These are phyloP conservation scores for Physeter macrocephalus DNA, from an alignment of 2,113 vertebrate species.

Conservation along the genomic window DNA sequence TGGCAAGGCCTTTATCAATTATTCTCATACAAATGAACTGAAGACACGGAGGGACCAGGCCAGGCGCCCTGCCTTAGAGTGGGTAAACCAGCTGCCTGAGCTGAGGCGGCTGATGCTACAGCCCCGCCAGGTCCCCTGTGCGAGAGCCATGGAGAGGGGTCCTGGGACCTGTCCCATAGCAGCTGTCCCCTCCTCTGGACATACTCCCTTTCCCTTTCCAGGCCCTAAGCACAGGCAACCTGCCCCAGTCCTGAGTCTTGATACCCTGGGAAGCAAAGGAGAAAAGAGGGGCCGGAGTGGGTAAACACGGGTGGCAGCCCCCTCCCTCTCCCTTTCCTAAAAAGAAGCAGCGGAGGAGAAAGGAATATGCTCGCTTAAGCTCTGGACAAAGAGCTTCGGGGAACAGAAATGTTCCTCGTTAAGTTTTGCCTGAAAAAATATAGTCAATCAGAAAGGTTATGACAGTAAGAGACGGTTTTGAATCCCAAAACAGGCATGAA, in stretches of 20 bases:
- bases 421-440: background rate
- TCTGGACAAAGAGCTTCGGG: background rate
- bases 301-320: accelerated
- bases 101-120: background rate
- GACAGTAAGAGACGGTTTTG: background rate
- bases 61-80: background rate
- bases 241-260: background rate
- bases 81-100: background rate
- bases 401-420: background rate
- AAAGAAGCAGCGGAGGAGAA: background rate
- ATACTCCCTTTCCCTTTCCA: background rate
- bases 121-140: background rate
- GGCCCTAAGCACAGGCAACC: background rate
- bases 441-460: background rate
- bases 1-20: background rate
- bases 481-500: background rate
- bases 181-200: background rate
- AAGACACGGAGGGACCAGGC: background rate
- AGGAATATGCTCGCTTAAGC: background rate
- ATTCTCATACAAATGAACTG: background rate
- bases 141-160: background rate
- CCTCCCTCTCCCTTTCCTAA: background rate
- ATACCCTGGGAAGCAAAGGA: background rate
- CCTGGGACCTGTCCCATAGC: background rate
- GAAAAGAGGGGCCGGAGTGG: background rate